Evolutionary conservation across 2,797 vertebrate species (phyloP), one percentile per base, ranked within the genome.

Genomic region (Clarias platycephalus): DNA sequence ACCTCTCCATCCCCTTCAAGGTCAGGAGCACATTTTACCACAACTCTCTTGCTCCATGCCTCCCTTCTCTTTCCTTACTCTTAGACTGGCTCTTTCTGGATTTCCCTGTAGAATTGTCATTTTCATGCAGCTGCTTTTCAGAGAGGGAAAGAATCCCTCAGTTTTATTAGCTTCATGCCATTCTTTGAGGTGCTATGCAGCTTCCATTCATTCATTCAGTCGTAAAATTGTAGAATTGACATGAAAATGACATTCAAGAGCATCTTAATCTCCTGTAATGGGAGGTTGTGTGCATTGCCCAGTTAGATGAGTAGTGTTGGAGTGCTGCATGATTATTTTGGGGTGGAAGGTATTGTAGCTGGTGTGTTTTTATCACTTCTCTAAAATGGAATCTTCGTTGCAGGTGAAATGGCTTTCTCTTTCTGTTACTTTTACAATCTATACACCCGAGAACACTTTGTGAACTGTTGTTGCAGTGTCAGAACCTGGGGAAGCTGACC

Each of bases 401-500:
- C 18, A n/a, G 24, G 5, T 53, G 31, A 9, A 68, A 37, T 24
- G 67, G 9, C 7, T 55, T 74, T 57, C 20, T 55, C 16, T 18
- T 55, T 15, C 8, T 8, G 1, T 24, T n/a, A 3, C 20, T 37
- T 55, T n/a, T 18, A 22, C 31, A 9, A 18, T 9, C 60, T 28
- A 4, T 26, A n/a, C 60, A 28, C 1, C 10, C 22, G 5, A 53
- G 49, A 53, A 13, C 0, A 15, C 5, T 66, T 13, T 2, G 0
- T 80, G 10, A 84, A 64, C 60, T 83, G 0, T 87, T 77, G 83
- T 78, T 90, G 7, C 95, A 99, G 98, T 96, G 98, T 91, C 97
- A 97, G 93, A 99, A 99, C 93, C 93, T 99, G 90, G 98, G 98
- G 87, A 96, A 97, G 89, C 94, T 99, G 90, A 99, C 97, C 15